Percentiles rank a stretch among this genome's conserved stretches.
phyloP scores from a whole-genome alignment of 2,888 invertebrate genomes.

The Carabus problematicus region DNA sequence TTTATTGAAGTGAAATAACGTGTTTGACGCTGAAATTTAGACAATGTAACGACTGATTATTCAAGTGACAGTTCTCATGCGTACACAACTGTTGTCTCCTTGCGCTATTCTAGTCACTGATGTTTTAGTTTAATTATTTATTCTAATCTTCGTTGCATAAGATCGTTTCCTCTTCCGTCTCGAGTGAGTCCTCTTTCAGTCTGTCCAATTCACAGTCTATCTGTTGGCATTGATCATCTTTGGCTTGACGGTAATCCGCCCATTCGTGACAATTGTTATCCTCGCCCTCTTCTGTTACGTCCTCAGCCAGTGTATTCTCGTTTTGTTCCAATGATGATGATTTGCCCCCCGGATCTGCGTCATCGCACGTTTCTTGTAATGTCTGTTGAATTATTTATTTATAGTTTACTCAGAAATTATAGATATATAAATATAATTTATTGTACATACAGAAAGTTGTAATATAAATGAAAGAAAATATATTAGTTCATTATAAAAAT shows the following conservation, averaged over 20 bases:
- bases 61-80: too few species aligned
- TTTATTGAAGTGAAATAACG: too few species aligned
- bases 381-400: conserved; percentile 39
- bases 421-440: conserved; percentile 38
- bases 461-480: conserved; percentile 35
- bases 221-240: conserved; percentile 8
- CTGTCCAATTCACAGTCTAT: conserved; percentile 22
- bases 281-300: not conserved
- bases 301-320: too few species aligned
- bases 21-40: too few species aligned
- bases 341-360: conserved; percentile 32
- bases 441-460: conserved; percentile 38
- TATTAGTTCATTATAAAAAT: conserved; percentile 38
- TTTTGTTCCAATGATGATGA: conserved; percentile 4
- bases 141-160: conserved; percentile 1
- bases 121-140: conserved; percentile 3
- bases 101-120: not conserved
- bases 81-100: not conserved
- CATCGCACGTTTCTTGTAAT: conserved; percentile 35
- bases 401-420: conserved; percentile 31
- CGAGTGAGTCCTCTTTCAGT: not conserved
- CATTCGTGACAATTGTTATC: conserved; percentile 23
- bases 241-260: conserved; percentile 15
- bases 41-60: too few species aligned
- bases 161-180: conserved; percentile 5